Percentiles rank a stretch among this genome's conserved stretches.
Conservation (phyloP, 2,888 invertebrate genomes). For the Cybosia mesomella region DNA sequence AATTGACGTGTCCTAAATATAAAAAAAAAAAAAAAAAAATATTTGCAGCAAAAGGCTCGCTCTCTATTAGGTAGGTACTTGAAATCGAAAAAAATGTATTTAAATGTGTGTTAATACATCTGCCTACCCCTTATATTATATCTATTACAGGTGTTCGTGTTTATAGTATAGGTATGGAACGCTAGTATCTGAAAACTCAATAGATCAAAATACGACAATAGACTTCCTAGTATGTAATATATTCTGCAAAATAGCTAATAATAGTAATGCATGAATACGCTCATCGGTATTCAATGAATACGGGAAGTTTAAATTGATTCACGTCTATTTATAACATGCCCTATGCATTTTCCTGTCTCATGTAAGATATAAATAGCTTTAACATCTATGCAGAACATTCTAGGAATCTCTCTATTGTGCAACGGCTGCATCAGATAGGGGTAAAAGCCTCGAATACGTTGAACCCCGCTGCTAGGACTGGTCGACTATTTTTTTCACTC, state of each 20-base stretch:
- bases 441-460: conserved; percentile 81
- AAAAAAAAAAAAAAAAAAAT: no score
- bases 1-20: no score
- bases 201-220: background rate
- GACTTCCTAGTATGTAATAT: conserved; percentile 29
- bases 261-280: conserved; percentile 31
- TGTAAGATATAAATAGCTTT: conserved; percentile 56
- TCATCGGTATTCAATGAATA: conserved; percentile 43
- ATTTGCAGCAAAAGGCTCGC: no score
- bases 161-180: no score
- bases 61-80: no score
- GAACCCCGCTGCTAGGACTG: conserved; percentile 72
- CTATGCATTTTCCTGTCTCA: conserved; percentile 40
- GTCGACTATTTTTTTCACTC: conserved; percentile 77
- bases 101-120: no score
- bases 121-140: no score
- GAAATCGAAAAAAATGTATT: no score
- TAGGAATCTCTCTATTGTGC: conserved; percentile 81
- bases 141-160: no score
- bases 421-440: conserved; percentile 78
- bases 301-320: conserved; percentile 42
- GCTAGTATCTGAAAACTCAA: background rate
- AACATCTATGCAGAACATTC: conserved; percentile 67
- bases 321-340: conserved; percentile 43
- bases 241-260: conserved; percentile 22